Conservation (phyloP, 92 coral and sea anemone species). For the Zoanthus sansibaricus region DNA sequence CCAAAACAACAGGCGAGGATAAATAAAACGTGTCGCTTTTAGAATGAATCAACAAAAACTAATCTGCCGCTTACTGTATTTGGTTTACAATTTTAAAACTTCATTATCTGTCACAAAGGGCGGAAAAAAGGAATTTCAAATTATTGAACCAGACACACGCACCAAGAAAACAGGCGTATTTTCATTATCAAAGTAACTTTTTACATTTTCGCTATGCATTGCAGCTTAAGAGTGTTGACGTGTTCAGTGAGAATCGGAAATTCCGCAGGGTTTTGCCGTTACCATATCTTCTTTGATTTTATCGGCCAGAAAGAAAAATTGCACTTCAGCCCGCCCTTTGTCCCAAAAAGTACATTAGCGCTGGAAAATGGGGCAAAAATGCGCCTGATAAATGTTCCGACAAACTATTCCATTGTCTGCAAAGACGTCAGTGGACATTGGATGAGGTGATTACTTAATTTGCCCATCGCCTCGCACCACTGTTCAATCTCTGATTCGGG, state of each 20-base stretch:
- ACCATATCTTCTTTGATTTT: neutral
- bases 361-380: neutral
- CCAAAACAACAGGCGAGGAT: constrained; percentile 32
- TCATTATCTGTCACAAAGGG: neutral
- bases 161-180: neutral
- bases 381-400: neutral
- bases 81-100: constrained; percentile 1
- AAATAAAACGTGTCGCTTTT: constrained; percentile 48
- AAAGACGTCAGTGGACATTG: neutral
- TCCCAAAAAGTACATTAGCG: neutral
- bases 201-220: neutral
- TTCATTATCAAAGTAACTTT: neutral
- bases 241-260: constrained; percentile 26
- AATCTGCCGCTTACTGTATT: constrained; percentile 30
- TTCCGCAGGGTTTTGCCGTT: constrained; percentile 29
- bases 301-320: neutral
- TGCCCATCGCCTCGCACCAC: too few relatives aligned
- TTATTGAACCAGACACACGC: constrained; percentile 1
- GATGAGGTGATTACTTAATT: too few relatives aligned
- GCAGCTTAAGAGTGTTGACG: constrained; percentile 8
- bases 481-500: too few relatives aligned
- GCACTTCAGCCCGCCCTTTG: neutral
- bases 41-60: constrained; percentile 8
- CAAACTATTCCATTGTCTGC: neutral
- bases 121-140: neutral